Conservation (phyloP, 2,797 vertebrate species). For the Microhierax caerulescens region DNA sequence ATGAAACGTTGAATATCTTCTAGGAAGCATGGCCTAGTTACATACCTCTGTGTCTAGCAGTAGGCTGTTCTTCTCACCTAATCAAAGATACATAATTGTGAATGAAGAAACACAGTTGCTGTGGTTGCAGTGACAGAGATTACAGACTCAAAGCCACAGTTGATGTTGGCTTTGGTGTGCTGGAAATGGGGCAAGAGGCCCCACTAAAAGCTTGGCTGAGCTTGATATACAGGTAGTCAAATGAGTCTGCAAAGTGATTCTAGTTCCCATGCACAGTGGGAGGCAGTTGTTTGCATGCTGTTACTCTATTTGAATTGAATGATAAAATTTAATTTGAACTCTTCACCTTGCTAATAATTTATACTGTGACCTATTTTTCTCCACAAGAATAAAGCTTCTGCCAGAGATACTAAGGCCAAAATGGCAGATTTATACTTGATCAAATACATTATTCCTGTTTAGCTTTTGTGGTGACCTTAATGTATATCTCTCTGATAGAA, state of each 20-base stretch:
- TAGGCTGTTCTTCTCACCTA: background rate
- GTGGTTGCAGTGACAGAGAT: background rate
- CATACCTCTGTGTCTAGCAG: background rate
- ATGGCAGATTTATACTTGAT: background rate
- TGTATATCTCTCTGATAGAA: background rate
- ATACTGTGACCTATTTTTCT: background rate
- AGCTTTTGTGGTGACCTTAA: background rate
- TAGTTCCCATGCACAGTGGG: conserved; percentile 17
- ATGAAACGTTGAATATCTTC: background rate
- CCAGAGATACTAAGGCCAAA: background rate
- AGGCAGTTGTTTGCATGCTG: background rate
- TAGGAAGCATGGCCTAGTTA: background rate
- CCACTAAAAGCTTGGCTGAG: background rate
- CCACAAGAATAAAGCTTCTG: background rate
- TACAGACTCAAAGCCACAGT: background rate
- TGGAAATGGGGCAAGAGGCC: background rate
- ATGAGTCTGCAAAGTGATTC: background rate
- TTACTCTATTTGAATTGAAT: background rate
- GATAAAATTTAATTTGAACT: conserved; percentile 34
- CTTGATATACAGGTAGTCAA: conserved; percentile 28
- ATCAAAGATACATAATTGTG: background rate
- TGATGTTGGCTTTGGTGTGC: background rate
- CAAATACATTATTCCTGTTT: background rate
- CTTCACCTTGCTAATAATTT: conserved; percentile 28
- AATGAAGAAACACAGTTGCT: background rate